Evolutionary conservation across 2,113 vertebrate species (phyloP).

Genomic region (Ginglymostoma cirratum): DNA sequence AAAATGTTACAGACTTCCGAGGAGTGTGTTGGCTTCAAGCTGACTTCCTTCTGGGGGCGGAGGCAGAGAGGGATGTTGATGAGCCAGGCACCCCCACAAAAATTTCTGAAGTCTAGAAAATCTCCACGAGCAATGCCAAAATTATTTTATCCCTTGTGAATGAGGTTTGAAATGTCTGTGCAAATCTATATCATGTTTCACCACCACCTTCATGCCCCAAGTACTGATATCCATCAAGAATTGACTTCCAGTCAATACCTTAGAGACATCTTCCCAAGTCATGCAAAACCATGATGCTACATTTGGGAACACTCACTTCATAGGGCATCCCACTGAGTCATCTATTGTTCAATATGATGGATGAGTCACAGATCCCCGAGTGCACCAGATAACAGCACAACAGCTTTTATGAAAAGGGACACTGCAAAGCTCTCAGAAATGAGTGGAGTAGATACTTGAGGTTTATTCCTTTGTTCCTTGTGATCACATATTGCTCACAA

Average conservation of each 20-base stretch:
- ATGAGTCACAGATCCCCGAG: not conserved
- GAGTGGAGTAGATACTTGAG: not conserved
- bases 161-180: not conserved
- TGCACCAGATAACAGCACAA: not conserved
- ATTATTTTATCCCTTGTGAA: not conserved
- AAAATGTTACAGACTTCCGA: too few species aligned
- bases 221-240: not conserved
- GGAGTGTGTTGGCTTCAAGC: too few species aligned
- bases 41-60: too few species aligned
- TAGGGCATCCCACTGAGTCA: not conserved
- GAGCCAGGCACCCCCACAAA: too few species aligned
- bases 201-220: not conserved
- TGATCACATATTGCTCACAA: not conserved
- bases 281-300: not conserved
- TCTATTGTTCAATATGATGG: not conserved
- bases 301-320: not conserved
- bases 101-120: too few species aligned
- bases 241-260: not conserved
- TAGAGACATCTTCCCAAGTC: not conserved
- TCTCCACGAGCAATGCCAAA: not conserved
- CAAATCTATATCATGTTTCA: not conserved
- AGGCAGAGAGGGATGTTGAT: too few species aligned
- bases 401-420: not conserved
- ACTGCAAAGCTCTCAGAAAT: not conserved
- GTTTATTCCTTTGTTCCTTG: not conserved